Conservation (phyloP, 2,113 vertebrate genomes). For the Psettodes erumei region DNA sequence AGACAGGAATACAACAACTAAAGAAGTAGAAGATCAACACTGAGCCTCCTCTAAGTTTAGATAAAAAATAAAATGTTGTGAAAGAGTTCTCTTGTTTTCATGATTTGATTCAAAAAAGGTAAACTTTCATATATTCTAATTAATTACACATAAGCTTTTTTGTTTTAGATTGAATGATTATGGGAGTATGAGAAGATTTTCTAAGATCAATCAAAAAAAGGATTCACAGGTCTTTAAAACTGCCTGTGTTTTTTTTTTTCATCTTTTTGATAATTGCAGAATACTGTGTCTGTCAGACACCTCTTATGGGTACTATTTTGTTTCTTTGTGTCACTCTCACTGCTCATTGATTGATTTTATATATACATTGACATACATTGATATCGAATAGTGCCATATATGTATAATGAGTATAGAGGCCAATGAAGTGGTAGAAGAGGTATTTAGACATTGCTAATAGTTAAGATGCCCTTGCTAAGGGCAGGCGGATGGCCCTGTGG, state of each 20-base stretch:
- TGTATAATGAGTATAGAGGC: background rate
- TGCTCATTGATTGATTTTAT: background rate
- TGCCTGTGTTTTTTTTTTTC: too few relatives aligned
- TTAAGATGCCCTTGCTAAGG: conserved; percentile 47
- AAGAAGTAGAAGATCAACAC: background rate
- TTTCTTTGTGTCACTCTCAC: background rate
- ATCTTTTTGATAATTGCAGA: background rate
- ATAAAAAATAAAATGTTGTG: background rate
- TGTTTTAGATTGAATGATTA: too few relatives aligned
- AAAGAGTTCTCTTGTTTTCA: too few relatives aligned
- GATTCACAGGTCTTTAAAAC: background rate
- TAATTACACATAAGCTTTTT: too few relatives aligned
- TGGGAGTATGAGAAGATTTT: too few relatives aligned
- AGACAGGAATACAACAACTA: background rate
- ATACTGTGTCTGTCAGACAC: background rate
- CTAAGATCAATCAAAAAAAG: too few relatives aligned
- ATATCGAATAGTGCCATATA: background rate
- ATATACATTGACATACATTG: too few relatives aligned
- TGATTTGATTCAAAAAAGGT: too few relatives aligned
- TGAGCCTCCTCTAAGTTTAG: background rate
- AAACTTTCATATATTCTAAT: too few relatives aligned
- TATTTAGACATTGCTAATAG: conserved; percentile 54
- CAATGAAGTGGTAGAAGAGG: conserved; percentile 15
- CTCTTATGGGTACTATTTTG: background rate
- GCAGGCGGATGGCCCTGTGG: conserved; percentile 40